phyloP scores from a whole-genome alignment of 2,113 vertebrate genomes.

The Erythrolamprus reginae region DNA sequence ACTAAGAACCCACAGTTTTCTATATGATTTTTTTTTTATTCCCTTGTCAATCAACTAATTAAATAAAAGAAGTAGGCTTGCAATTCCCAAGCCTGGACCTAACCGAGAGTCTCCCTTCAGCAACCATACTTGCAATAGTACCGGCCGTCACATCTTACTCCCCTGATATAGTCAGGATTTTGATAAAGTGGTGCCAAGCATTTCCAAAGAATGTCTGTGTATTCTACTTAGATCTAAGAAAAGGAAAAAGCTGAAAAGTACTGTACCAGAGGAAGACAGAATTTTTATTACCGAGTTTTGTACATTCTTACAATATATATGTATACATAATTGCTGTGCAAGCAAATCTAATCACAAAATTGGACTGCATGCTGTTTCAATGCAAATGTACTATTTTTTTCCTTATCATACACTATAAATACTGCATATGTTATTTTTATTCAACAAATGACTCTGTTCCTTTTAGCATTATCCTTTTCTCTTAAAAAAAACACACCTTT shows the following conservation, averaged over 20 bases:
- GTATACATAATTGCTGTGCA: background rate
- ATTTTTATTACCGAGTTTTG: background rate
- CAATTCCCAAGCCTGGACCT: background rate
- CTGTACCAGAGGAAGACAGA: background rate
- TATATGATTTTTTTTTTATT: background rate
- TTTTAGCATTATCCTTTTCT: constrained; percentile 4
- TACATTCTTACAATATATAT: background rate
- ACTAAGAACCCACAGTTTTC: background rate
- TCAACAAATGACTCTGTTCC: background rate
- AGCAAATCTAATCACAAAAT: background rate
- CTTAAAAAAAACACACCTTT: constrained; percentile 15
- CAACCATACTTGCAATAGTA: background rate
- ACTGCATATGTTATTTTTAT: constrained; percentile 5
- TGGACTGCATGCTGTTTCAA: constrained; percentile 5
- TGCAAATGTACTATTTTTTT: background rate
- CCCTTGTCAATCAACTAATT: background rate
- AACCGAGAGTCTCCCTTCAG: background rate
- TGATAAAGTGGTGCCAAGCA: constrained; percentile 4
- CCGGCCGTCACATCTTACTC: background rate
- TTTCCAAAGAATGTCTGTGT: background rate
- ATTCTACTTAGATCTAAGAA: background rate
- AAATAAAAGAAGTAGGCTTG: background rate
- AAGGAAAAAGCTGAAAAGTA: background rate
- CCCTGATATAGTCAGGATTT: background rate
- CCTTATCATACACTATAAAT: background rate